A percentile compares a stretch with the other conserved stretches of the same genome.
These are phyloP conservation scores for Gonocerus acuteangulatus DNA, from an alignment of 2,888 invertebrate genomes.

Conservation along the genomic window DNA sequence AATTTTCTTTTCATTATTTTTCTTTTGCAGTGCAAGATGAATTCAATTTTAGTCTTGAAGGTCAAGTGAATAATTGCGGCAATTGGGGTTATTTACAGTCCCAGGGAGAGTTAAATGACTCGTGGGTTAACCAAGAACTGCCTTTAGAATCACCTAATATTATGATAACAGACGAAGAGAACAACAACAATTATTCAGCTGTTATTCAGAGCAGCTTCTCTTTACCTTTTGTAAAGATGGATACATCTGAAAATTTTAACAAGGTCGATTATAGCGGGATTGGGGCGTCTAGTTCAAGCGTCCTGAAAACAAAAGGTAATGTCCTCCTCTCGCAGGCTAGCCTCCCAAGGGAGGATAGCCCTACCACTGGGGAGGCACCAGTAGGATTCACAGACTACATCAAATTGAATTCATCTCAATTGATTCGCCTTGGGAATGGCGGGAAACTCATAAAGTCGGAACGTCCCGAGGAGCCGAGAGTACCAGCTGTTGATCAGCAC, in stretches of 20 bases:
- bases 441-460: constrained; percentile 5
- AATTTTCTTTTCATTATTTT: neutral
- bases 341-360: constrained; percentile 6
- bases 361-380: neutral
- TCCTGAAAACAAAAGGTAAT: constrained; percentile 24
- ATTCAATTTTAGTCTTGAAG: constrained; percentile 35
- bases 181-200: constrained; percentile 22
- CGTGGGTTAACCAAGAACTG: constrained; percentile 26
- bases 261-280: neutral
- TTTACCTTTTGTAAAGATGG: neutral
- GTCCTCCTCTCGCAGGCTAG: constrained; percentile 29
- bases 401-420: constrained; percentile 20
- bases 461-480: neutral
- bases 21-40: constrained; percentile 33
- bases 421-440: constrained; percentile 9
- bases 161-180: constrained; percentile 27
- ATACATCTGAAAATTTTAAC: neutral
- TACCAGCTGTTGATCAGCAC: neutral
- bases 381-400: neutral
- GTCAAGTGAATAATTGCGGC: constrained; percentile 21
- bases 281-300: neutral
- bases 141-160: constrained; percentile 8
- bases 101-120: constrained; percentile 27
- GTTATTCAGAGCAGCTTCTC: constrained; percentile 1
- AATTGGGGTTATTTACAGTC: constrained; percentile 16